These are phyloP conservation scores for Callospermophilus lateralis DNA, from an alignment of 2,113 vertebrate species.

Conservation along the genomic window DNA sequence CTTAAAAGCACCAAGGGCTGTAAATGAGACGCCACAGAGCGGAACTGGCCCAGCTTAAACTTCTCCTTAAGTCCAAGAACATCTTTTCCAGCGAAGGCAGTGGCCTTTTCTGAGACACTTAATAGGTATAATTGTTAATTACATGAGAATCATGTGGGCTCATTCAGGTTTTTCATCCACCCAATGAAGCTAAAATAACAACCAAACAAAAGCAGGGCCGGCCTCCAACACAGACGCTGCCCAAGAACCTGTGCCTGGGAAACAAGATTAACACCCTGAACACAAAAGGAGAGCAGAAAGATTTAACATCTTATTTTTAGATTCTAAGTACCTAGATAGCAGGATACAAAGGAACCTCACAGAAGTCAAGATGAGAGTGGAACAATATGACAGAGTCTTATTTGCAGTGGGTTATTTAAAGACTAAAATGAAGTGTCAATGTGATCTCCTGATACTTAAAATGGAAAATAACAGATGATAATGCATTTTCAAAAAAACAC, in stretches of 20 bases:
- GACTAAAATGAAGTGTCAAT: slow-evolving; percentile 11
- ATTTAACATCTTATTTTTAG: slow-evolving; percentile 58
- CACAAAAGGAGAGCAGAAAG: background rate
- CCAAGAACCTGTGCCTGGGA: slow-evolving; percentile 45
- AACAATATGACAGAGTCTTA: slow-evolving; percentile 36
- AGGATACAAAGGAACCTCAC: slow-evolving; percentile 53
- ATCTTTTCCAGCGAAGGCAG: background rate
- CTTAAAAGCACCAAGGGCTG: background rate
- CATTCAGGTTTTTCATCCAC: slow-evolving; percentile 30
- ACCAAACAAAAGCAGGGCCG: background rate
- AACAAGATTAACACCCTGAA: background rate
- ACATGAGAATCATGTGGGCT: background rate
- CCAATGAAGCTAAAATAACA: slow-evolving; percentile 18
- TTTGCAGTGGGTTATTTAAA: slow-evolving; percentile 42
- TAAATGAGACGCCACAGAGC: background rate
- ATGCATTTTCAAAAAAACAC: background rate
- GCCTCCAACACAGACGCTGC: background rate
- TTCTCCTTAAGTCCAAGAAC: background rate
- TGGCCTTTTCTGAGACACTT: slow-evolving; percentile 29
- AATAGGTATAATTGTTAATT: slow-evolving; percentile 60
- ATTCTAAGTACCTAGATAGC: slow-evolving; percentile 42
- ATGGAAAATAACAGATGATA: slow-evolving; percentile 68
- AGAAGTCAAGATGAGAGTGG: slow-evolving; percentile 27
- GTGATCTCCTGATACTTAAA: slow-evolving; percentile 2
- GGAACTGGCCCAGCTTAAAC: background rate